Conservation (phyloP, 2,113 vertebrate genomes). For the Aix galericulata region DNA sequence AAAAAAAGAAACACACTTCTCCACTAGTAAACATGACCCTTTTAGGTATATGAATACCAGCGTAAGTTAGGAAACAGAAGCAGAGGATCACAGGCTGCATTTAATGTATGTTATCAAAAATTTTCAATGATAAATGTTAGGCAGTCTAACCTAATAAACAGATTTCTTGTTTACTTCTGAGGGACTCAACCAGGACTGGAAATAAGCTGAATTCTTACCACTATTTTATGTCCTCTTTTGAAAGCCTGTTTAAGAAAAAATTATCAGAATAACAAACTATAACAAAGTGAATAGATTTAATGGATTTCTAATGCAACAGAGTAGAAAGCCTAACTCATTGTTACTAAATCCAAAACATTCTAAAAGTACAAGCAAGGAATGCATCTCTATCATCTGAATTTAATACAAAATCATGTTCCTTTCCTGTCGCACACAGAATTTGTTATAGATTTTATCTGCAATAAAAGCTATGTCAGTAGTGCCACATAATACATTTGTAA, state of each 20-base stretch:
- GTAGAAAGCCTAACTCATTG: slow-evolving; percentile 44
- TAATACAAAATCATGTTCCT: slow-evolving; percentile 76
- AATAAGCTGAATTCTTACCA: slow-evolving; percentile 48
- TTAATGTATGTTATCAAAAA: background rate
- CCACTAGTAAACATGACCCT: background rate
- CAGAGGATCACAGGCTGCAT: accelerated
- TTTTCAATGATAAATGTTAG: background rate
- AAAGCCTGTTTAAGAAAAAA: slow-evolving; percentile 54
- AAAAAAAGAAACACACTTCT: background rate
- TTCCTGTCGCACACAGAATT: slow-evolving; percentile 74
- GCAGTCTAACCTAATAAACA: background rate
- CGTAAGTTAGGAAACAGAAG: background rate
- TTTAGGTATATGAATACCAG: background rate
- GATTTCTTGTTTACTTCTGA: slow-evolving; percentile 42
- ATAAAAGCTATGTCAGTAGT: slow-evolving; percentile 77
- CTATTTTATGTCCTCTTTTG: background rate
- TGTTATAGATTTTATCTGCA: slow-evolving; percentile 79
- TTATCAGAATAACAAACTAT: slow-evolving; percentile 23
- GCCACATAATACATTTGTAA: slow-evolving; percentile 79
- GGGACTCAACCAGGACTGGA: slow-evolving; percentile 37
- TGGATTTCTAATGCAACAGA: slow-evolving; percentile 32
- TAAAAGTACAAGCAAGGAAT: slow-evolving; percentile 65
- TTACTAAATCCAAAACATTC: slow-evolving; percentile 68
- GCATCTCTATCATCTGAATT: slow-evolving; percentile 71
- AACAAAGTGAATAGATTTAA: slow-evolving; percentile 48